phyloP scores from a whole-genome alignment of 2,888 invertebrate genomes.

The Stenoptilia bipunctidactyla region DNA sequence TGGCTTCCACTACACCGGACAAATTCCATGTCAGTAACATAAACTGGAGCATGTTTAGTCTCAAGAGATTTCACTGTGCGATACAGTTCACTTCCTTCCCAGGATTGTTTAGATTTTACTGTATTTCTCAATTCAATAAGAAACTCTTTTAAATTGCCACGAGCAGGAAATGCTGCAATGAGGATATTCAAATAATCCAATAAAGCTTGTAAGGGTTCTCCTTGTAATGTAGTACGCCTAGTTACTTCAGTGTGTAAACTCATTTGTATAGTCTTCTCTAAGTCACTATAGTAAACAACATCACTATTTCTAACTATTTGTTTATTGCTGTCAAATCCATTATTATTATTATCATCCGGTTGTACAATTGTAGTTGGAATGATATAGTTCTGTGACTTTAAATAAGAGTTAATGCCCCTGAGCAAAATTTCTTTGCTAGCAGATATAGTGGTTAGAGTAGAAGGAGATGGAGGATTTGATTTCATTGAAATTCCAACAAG shows the following conservation, averaged over 20 bases:
- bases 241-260: constrained; percentile 88
- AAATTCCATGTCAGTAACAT: constrained; percentile 71
- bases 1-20: constrained; percentile 87
- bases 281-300: constrained; percentile 85
- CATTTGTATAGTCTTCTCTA: constrained; percentile 88
- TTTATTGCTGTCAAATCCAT: constrained; percentile 20
- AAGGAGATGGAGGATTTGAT: constrained; percentile 24
- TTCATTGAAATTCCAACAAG: constrained; percentile 39
- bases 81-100: constrained; percentile 73
- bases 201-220: constrained; percentile 80
- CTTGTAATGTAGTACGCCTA: constrained; percentile 75
- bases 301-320: constrained; percentile 39
- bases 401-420: constrained; percentile 63
- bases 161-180: constrained; percentile 84
- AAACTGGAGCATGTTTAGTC: constrained; percentile 66
- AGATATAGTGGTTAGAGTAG: constrained; percentile 42
- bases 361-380: constrained; percentile 34
- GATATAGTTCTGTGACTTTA: constrained; percentile 56
- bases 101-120: constrained; percentile 47
- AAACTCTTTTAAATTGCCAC: constrained; percentile 74
- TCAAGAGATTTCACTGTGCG: constrained; percentile 69
- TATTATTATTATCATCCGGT: constrained; percentile 21
- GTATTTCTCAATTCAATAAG: constrained; percentile 74
- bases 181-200: constrained; percentile 80
- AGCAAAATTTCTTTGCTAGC: constrained; percentile 52